Evolutionary conservation across 2,113 vertebrate genomes (phyloP).

Genomic region (Cathartes aura): DNA sequence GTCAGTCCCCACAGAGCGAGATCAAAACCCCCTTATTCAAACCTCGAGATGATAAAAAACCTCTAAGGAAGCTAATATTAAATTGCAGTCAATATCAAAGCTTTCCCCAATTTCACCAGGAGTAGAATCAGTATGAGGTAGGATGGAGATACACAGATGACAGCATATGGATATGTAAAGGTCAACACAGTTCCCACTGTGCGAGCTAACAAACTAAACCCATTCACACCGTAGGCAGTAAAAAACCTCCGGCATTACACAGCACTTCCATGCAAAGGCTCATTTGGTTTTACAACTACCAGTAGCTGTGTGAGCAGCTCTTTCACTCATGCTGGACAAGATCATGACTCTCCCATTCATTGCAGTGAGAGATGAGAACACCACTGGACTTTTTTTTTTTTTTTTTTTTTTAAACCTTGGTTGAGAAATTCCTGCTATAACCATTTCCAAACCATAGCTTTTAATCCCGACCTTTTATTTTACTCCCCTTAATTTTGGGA

Average conservation of each 20-base stretch:
- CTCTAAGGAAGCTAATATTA: background rate
- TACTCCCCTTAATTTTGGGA: background rate
- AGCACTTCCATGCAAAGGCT: background rate
- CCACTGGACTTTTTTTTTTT: background rate
- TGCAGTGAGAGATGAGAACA: background rate
- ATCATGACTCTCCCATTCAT: accelerated
- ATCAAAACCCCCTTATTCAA: background rate
- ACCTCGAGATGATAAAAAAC: accelerated
- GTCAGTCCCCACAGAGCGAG: background rate
- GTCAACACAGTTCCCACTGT: background rate
- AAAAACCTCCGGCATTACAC: accelerated
- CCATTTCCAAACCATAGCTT: background rate
- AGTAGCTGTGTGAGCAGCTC: background rate
- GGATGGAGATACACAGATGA: background rate
- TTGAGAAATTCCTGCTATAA: background rate
- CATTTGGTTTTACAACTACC: background rate
- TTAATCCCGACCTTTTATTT: background rate
- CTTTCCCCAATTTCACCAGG: accelerated
- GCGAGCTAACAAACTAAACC: background rate
- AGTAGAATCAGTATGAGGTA: background rate
- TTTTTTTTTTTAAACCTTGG: accelerated
- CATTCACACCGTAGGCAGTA: accelerated
- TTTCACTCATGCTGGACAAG: accelerated
- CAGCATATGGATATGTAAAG: accelerated
- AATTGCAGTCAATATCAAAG: accelerated